Conservation (phyloP, 1,140 invertebrate genomes). For the Helicorthomorpha holstii region DNA sequence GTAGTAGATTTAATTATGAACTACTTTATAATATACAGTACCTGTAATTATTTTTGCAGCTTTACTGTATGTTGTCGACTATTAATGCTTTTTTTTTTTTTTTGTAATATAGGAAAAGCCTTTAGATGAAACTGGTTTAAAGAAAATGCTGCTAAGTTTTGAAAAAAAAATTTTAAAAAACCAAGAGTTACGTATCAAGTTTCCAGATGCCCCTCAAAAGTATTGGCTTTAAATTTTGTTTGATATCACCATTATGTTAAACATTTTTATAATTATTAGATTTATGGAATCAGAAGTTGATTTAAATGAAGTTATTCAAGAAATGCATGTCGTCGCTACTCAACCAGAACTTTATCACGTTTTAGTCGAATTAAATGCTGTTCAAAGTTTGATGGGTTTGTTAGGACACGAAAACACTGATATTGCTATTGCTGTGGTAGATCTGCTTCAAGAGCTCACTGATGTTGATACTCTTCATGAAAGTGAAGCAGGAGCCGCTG, state of each 20-base stretch:
- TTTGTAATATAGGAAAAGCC: conserved; percentile 38
- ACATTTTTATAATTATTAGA: conserved; percentile 25
- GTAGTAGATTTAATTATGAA: conserved; percentile 65
- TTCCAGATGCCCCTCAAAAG: conserved; percentile 90
- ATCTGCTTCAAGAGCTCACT: conserved; percentile 68
- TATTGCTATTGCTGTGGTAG: conserved; percentile 32
- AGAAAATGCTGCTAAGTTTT: conserved; percentile 75
- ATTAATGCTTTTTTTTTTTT: conserved; percentile 7
- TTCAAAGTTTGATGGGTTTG: conserved; percentile 81
- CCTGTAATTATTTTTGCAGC: conserved; percentile 5
- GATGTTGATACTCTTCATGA: conserved; percentile 92
- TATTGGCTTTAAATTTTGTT: conserved; percentile 18
- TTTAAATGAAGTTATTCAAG: conserved; percentile 76
- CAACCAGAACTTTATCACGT: conserved; percentile 88
- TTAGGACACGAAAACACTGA: conserved; percentile 95
- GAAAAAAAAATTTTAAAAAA: conserved; percentile 90
- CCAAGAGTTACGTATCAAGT: conserved; percentile 97
- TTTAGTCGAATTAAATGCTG: conserved; percentile 69
- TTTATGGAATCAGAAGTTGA: conserved; percentile 99
- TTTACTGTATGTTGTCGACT: background rate
- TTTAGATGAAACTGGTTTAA: conserved; percentile 71
- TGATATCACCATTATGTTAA: background rate
- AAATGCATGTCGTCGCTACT: conserved; percentile 85
- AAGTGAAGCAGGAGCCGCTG: conserved; percentile 32
- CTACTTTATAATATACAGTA: conserved; percentile 31